Conservation (phyloP, 2,888 invertebrate genomes). For the Podabrus alpinus region DNA sequence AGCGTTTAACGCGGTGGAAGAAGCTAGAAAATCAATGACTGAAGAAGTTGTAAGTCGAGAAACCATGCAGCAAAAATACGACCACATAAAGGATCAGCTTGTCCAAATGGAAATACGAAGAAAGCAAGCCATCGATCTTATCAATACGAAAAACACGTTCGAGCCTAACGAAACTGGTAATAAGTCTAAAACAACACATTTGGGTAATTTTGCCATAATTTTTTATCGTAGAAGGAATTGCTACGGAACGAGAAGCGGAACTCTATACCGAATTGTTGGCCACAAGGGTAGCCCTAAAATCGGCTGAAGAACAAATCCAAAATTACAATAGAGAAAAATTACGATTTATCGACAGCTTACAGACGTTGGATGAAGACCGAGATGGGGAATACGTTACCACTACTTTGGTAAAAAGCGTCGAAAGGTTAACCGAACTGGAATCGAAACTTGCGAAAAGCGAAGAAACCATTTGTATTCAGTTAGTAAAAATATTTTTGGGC, state of each 20-base stretch:
- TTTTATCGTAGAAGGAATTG: conserved; percentile 6
- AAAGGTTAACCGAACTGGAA: conserved; percentile 34
- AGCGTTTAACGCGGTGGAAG: conserved; percentile 36
- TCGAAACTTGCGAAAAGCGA: conserved; percentile 27
- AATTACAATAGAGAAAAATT: conserved; percentile 42
- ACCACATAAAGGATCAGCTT: conserved; percentile 41
- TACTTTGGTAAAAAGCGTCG: conserved; percentile 36
- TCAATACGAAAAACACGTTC: conserved; percentile 24
- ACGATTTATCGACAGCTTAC: conserved; percentile 42
- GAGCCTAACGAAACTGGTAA: conserved; percentile 11
- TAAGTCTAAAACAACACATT: not conserved
- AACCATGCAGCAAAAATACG: conserved; percentile 35
- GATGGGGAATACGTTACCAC: conserved; percentile 31
- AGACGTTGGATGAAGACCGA: conserved; percentile 13
- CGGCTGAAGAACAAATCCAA: conserved; percentile 45
- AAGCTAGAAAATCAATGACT: conserved; percentile 30
- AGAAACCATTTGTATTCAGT: conserved; percentile 32
- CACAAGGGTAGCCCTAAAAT: conserved; percentile 42
- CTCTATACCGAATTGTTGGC: conserved; percentile 44
- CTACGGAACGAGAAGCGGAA: conserved; percentile 42
- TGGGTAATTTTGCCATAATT: not conserved
- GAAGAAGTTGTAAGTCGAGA: conserved; percentile 28
- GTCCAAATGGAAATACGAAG: conserved; percentile 37
- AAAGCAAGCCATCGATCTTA: conserved; percentile 35
- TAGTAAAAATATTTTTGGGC: conserved; percentile 3